Conservation (phyloP, 1,140 invertebrate species). For the Cyclargus thomasi region DNA sequence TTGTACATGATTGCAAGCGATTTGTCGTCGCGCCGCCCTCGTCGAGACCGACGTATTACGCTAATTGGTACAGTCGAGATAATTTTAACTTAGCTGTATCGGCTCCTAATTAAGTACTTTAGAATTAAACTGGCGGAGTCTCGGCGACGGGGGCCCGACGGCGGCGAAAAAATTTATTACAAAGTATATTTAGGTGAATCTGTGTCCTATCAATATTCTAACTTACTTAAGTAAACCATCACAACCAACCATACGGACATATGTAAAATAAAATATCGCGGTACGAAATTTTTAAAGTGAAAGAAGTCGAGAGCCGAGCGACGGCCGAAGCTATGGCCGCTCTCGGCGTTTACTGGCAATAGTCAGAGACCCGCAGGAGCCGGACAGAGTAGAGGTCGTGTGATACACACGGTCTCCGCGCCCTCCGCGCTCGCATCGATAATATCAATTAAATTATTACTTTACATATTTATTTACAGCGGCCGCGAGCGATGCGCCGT, state of each 20-base stretch:
- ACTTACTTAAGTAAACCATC: constrained; percentile 75
- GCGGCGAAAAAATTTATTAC: constrained; percentile 47
- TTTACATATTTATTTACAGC: constrained; percentile 72
- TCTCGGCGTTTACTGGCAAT: constrained; percentile 57
- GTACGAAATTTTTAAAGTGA: constrained; percentile 48
- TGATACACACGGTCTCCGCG: constrained; percentile 42
- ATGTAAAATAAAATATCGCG: constrained; percentile 58
- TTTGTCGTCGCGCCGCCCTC: constrained; percentile 33
- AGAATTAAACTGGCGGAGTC: constrained; percentile 32
- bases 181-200: constrained; percentile 48
- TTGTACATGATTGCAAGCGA: constrained; percentile 65
- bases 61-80: constrained; percentile 36
- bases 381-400: constrained; percentile 42
- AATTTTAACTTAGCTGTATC: constrained; percentile 31
- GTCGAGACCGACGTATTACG: constrained; percentile 26
- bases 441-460: constrained; percentile 57
- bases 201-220: constrained; percentile 54
- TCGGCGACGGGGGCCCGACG: constrained; percentile 35
- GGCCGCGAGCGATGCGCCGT: constrained; percentile 55
- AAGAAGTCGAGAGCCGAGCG: constrained; percentile 38
- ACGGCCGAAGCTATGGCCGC: constrained; percentile 40
- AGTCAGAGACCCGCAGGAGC: constrained; percentile 51
- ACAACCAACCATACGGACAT: constrained; percentile 73
- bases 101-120: constrained; percentile 50
- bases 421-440: constrained; percentile 15